Evolutionary conservation across 2,797 vertebrate species (phyloP), one percentile per base, ranked within the genome.

Genomic region (Cyclura pinguis): DNA sequence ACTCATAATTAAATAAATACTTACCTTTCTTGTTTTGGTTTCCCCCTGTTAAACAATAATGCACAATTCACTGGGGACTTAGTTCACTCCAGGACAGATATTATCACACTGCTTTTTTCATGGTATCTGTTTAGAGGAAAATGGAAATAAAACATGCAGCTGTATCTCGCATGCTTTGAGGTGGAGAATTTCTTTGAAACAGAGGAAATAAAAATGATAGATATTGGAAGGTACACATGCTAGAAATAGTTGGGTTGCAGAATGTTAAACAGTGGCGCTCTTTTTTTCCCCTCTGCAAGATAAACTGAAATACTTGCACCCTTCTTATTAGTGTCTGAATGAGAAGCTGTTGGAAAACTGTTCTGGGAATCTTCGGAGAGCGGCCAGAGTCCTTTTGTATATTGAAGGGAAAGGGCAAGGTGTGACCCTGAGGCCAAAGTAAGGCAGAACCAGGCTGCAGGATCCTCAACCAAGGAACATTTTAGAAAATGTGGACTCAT

Each of bases 31-130:
- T 57, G 74, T 85, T 55, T 62, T 80, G 42, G 50, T 80, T 55
- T 57, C 59, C 62, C 50, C 83, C 85, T 35, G 78, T 89, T 89
- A 78, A 89, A 84, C 59, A 69, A 55, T 67, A 78, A 85, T 80
- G 83, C 50, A 29, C 84, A 62, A 85, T 85, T 80, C 35, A 29
- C 69, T 57, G 20, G 62, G 50, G n/a, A 35, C 76, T 47, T 32
- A 14, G 74, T 78, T 85, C 83, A 85, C 57, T 35, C 57, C 69
- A 59, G 76, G 62, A 89, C n/a, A 85, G 32, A 10, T 80, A 57
- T 69, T 14, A n/a, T 35, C 35, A 22, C 64, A 35, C 55, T 80
- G 50, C 42, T 35, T 78, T 29, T 69, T 85, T 85, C 38, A 72
- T 85, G 55, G 29, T 29, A 3, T 10, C 50, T 42, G 80, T 62